Percentiles rank a stretch among this genome's conserved stretches.
These are phyloP conservation scores for Buceros bicornis DNA, from an alignment of 2,797 vertebrate species.

Conservation along the genomic window DNA sequence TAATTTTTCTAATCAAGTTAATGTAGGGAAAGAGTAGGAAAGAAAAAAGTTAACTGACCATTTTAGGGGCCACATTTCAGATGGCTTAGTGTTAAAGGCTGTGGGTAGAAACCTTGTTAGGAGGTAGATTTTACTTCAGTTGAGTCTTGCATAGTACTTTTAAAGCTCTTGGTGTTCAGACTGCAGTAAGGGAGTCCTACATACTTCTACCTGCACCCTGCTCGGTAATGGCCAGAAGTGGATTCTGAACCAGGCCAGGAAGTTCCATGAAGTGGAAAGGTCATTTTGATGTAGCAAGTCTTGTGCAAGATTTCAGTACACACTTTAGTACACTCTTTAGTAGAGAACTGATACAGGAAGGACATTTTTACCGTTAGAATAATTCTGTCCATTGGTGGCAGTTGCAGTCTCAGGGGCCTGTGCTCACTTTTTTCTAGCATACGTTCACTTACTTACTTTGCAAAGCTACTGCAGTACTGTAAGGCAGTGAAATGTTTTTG, in stretches of 20 bases:
- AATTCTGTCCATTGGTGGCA: background rate
- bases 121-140: background rate
- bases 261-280: background rate
- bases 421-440: background rate
- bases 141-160: background rate
- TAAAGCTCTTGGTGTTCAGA: background rate
- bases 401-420: accelerated
- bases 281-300: background rate
- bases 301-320: background rate
- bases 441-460: background rate
- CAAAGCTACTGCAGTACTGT: background rate
- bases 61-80: background rate
- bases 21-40: background rate
- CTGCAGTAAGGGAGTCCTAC: background rate
- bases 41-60: background rate
- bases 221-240: background rate
- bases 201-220: background rate
- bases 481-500: background rate
- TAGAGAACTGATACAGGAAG: accelerated
- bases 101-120: background rate
- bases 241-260: too few relatives aligned
- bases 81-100: background rate
- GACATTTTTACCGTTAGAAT: background rate
- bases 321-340: background rate
- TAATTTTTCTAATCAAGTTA: background rate